Base-by-base conservation (phyloP, 2,113 vertebrate genomes). In the Plotosus lineatus region DNA sequence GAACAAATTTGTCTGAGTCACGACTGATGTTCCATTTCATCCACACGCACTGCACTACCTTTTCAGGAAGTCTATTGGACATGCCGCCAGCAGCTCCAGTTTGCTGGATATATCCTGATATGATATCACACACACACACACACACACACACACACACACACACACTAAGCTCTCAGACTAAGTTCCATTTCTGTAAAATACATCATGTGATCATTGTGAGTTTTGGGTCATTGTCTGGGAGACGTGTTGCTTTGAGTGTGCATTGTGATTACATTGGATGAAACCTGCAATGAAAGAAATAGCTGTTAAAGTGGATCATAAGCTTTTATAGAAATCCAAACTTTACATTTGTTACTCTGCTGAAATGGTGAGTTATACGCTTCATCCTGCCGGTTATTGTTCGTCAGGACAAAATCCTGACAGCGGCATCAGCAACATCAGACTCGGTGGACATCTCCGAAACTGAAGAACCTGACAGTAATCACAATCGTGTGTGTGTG, bases 41-140 rank as follows among this genome's bases (percentile, higher is more conserved):
- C 31, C 53, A 38, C 46, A 72, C 44, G 50, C 26, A 65, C 63
- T 55, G 15, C 40, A 74, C 19, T 1, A 33, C 8, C 6, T 53
- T 74, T 74, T 38, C 10, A 55, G 72, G 23, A 38, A 26, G 50
- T 55, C 10, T 55, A 38, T 40, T 74, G 14, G 36, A 53, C 53
- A 74, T 36, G 19, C 31, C 51, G 46, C 40, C 44, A 69, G 38
- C 66, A 69, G 69, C n/a, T 28, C 40, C 17, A 1, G 21, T 53
- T 6, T 55, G 72, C 40, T 38, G 55, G 50, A 31, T 15, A 21
- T 6, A n/a, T 38, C 31, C 31, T 55, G 50, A 23, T 15, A 44
- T 26, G 14, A n/a, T 12, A 14, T 17, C 69, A 50, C 71, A 74
- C 48, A 74, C 71, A 74, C 71, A 73, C 69, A 74, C 71, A 74